Evolutionary conservation across 2,113 vertebrate species (phyloP).

Genomic region (Dascyllus trimaculatus): DNA sequence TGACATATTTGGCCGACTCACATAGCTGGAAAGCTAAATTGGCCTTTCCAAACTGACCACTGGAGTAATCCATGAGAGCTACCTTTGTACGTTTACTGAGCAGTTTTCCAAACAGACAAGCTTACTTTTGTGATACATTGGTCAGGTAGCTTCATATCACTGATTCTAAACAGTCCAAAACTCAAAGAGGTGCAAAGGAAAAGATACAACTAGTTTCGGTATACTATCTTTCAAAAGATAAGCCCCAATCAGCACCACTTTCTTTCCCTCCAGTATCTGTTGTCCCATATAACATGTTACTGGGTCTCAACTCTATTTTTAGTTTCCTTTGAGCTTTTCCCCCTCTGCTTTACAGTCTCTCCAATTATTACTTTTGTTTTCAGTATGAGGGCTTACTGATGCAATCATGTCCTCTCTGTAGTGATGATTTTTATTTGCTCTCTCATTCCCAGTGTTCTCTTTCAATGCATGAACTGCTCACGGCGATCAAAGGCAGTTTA

Average conservation of each 20-base stretch:
- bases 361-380: conserved; percentile 8
- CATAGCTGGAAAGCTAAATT: too few relatives aligned
- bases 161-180: not conserved
- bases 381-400: conserved; percentile 36
- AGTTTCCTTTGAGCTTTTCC: conserved; percentile 25
- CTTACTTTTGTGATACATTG: too few relatives aligned
- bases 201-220: not conserved
- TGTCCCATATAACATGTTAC: conserved; percentile 10
- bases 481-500: conserved; percentile 51
- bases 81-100: too few relatives aligned
- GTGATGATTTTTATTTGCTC: conserved; percentile 27
- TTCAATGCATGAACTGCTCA: conserved; percentile 30
- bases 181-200: conserved; percentile 12
- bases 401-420: conserved; percentile 13
- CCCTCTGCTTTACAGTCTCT: not conserved
- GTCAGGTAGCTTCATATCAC: too few relatives aligned
- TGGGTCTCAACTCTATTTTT: conserved; percentile 1
- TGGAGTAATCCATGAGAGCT: too few relatives aligned
- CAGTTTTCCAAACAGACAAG: too few relatives aligned
- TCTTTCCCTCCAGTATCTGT: conserved; percentile 26
- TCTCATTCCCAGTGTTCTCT: conserved; percentile 14
- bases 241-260: conserved; percentile 2
- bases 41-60: too few relatives aligned
- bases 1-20: too few relatives aligned
- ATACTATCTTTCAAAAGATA: conserved; percentile 33